Evolutionary conservation across 2,797 vertebrate species (phyloP).

Genomic region (Florisuga fusca): DNA sequence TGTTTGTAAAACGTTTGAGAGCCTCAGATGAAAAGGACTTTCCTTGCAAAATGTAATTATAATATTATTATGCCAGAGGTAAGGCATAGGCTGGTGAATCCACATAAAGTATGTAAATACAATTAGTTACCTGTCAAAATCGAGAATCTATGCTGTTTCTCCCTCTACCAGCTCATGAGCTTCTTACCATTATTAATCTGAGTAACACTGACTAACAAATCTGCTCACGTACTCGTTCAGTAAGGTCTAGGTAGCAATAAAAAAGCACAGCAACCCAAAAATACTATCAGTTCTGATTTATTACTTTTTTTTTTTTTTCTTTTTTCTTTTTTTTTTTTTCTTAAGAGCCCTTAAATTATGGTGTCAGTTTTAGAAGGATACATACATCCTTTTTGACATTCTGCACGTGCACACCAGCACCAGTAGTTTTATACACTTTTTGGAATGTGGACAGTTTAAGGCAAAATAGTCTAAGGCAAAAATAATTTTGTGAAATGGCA

Average conservation of each 20-base stretch:
- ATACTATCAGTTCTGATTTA: neutral
- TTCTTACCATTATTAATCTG: slow-evolving; percentile 3
- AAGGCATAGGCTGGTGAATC: slow-evolving; percentile 51
- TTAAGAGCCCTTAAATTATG: neutral
- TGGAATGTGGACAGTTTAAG: neutral
- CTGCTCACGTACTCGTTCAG: neutral
- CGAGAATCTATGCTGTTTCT: slow-evolving; percentile 34
- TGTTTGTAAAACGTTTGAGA: slow-evolving; percentile 31
- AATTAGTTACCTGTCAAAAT: slow-evolving; percentile 53
- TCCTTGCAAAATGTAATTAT: slow-evolving; percentile 57
- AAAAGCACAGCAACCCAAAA: neutral
- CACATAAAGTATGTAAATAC: slow-evolving; percentile 17
- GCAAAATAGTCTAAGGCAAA: neutral
- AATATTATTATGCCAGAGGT: slow-evolving; percentile 59
- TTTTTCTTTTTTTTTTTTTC: neutral
- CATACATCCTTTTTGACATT: neutral
- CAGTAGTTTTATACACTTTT: neutral
- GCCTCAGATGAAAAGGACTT: slow-evolving; percentile 47
- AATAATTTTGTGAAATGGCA: neutral
- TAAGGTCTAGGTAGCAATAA: neutral
- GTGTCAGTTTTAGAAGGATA: neutral
- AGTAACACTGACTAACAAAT: neutral
- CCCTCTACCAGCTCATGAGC: neutral
- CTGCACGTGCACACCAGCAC: neutral
- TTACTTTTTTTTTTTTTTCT: neutral